A percentile compares a stretch with the other conserved stretches of the same genome.
Evolutionary conservation across 92 coral and sea anemone genomes (phyloP).

Genomic region (Umimayanthus kanabou): DNA sequence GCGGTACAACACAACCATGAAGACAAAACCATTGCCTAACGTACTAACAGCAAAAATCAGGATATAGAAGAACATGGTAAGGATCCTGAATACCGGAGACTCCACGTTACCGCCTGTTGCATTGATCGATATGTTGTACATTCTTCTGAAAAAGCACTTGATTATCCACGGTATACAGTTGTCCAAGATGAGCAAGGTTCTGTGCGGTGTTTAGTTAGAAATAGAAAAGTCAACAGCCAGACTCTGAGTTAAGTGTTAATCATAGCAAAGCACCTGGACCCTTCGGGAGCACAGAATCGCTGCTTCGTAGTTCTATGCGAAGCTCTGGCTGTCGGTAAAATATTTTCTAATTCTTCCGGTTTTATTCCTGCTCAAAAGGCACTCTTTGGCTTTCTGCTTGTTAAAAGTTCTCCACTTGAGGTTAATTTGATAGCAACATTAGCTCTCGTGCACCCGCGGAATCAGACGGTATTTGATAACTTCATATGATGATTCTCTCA

Average conservation of each 20-base stretch:
- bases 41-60: slow-evolving; percentile 62
- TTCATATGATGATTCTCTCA: no score
- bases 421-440: not conserved
- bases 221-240: not conserved
- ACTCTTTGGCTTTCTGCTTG: not conserved
- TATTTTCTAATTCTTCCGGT: no score
- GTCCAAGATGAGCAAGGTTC: not conserved
- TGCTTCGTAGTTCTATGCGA: not conserved
- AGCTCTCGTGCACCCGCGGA: not conserved
- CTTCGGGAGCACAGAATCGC: not conserved
- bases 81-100: slow-evolving; percentile 38
- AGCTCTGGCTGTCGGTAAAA: not conserved
- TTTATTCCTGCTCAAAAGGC: not conserved
- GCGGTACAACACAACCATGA: slow-evolving; percentile 67
- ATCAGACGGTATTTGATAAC: not conserved
- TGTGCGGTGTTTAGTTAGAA: not conserved
- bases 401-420: not conserved
- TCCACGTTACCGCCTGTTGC: not conserved
- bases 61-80: slow-evolving; percentile 57
- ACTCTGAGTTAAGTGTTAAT: not conserved
- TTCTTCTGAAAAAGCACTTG: not conserved
- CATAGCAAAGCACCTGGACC: not conserved
- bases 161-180: not conserved
- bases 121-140: not conserved
- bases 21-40: slow-evolving; percentile 74